These are phyloP conservation scores for Dryococelus australis DNA, from an alignment of 2,888 invertebrate species.

Conservation along the genomic window DNA sequence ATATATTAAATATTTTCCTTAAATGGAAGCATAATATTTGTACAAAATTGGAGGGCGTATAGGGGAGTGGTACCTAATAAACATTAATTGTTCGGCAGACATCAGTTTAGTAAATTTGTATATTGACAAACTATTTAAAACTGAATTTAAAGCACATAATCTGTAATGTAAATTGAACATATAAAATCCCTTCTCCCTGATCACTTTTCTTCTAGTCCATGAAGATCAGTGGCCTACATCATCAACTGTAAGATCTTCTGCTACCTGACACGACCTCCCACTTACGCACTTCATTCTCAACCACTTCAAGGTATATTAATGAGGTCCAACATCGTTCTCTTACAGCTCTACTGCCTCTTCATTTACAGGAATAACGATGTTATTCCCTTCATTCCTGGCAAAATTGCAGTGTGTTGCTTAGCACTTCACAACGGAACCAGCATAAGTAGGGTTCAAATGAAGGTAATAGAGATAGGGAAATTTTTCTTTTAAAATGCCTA, in stretches of 20 bases:
- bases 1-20: not conserved
- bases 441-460: not conserved
- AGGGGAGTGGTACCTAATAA: too few species aligned
- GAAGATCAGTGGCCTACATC: too few species aligned
- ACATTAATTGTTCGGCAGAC: too few species aligned
- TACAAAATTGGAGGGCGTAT: not conserved
- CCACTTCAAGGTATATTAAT: not conserved
- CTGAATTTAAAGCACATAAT: too few species aligned
- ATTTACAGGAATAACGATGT: too few species aligned
- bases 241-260: not conserved
- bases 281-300: not conserved
- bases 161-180: too few species aligned
- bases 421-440: not conserved
- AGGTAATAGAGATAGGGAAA: not conserved
- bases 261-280: not conserved
- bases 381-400: not conserved
- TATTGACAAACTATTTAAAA: too few species aligned
- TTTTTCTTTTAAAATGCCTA: too few species aligned
- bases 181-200: too few species aligned
- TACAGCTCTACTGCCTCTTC: too few species aligned
- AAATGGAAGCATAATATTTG: not conserved
- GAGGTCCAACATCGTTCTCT: not conserved
- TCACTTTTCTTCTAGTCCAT: too few species aligned
- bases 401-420: not conserved
- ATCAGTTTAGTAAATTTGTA: too few species aligned